Conservation (phyloP, 2,113 vertebrate species). For the Todiramphus saurophagus region DNA sequence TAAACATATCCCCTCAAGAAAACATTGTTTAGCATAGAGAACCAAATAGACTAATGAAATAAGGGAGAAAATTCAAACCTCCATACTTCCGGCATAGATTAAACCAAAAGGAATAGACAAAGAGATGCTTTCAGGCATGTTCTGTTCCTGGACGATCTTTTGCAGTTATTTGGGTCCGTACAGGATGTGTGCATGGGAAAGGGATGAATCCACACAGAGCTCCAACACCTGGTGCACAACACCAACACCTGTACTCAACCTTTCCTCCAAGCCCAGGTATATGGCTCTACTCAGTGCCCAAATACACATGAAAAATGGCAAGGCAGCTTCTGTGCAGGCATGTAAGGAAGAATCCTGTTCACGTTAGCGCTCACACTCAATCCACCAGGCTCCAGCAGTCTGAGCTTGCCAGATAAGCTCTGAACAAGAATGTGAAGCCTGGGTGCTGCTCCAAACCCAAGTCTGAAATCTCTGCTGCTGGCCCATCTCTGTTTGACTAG, state of each 20-base stretch:
- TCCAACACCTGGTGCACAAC: background rate
- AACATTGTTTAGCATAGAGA: background rate
- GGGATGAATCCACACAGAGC: background rate
- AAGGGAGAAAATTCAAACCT: background rate
- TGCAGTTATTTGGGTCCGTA: background rate
- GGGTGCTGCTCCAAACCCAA: slow-evolving; percentile 32
- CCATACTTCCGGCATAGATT: background rate
- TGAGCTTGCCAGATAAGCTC: slow-evolving; percentile 49
- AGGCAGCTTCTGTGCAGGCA: background rate
- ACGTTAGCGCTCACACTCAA: background rate
- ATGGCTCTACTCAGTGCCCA: background rate
- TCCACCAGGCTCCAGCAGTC: slow-evolving; percentile 29
- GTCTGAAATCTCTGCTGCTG: background rate
- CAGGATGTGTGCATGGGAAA: accelerated
- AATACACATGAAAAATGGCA: background rate
- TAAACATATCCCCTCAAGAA: background rate
- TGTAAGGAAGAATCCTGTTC: background rate
- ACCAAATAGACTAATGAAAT: background rate
- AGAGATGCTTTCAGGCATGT: background rate
- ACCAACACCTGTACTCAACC: background rate
- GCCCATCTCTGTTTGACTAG: background rate
- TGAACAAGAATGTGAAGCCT: slow-evolving; percentile 29
- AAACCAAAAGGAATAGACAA: background rate
- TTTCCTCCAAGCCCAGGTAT: background rate
- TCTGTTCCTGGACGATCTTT: background rate